Evolutionary conservation across 2,888 invertebrate genomes (phyloP), one percentile per base, ranked within the genome.

Genomic region (Schizotus pectinicornis): DNA sequence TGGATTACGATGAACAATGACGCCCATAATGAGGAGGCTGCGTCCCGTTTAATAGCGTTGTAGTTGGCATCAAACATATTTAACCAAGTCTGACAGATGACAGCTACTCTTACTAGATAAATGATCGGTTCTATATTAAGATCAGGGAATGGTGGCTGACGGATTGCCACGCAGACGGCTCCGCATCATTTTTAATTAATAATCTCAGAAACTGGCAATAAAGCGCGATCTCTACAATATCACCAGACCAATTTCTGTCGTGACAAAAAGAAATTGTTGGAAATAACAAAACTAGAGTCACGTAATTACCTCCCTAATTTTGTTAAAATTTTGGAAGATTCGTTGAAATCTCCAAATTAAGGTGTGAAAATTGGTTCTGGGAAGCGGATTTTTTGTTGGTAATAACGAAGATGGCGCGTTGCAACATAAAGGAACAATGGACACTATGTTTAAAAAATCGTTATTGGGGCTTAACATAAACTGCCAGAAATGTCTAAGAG

Each of bases 401-500:
- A 59, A 59, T 50, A 36, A 41, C 46, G 51, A 46, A 59, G 39
- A 43, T 49, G 38, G 36, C 37, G 43, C 42, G 13, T 41, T 45
- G 46, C 39, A 54, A 36, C 34, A 39, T 51, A 57, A 57, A 56
- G 47, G 22, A 56, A 55, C 50, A 59, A 50, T 41, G 48, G 53
- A 36, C 55, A 58, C 42, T 48, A 52, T 53, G 7, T 22, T 22
- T 22, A 45, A 34, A 59, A 49, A 59, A 59, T 38, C 13, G 32
- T 38, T 59, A 58, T 53, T 50, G 54, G 59, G 45, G 55, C 59
- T 55, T 55, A 51, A 59, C 55, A 55, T 59, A 59, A 63, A 60
- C 62, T 63, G 63, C 55, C 63, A 65, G 65, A 68, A 67, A 68
- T 54, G 69, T 72, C 70, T 51, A 52, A 31, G 55, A 51, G 56